Conservation (phyloP, 2,113 vertebrate species). For the Pica pica region DNA sequence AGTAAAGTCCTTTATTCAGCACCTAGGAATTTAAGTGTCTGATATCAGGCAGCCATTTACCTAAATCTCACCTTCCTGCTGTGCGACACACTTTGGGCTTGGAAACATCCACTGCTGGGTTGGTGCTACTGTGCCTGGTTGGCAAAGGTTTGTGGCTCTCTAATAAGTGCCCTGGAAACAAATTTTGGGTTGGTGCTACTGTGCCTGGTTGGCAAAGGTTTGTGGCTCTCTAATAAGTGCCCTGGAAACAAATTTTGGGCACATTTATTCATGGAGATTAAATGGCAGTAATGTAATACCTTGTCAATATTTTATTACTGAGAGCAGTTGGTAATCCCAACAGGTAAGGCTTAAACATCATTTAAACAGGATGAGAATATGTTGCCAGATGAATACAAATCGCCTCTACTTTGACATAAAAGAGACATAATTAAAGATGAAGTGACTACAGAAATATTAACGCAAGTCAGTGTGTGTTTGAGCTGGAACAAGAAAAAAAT, state of each 20-base stretch:
- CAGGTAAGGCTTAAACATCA: background rate
- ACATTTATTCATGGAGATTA: background rate
- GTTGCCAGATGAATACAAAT: background rate
- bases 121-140: background rate
- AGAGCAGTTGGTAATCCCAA: constrained; percentile 9
- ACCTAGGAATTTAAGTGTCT: background rate
- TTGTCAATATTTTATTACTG: constrained; percentile 5
- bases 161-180: background rate
- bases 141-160: background rate
- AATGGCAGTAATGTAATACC: background rate
- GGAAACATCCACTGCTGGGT: background rate
- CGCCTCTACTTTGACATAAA: background rate
- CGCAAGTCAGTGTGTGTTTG: background rate
- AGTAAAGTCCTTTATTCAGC: background rate
- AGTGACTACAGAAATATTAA: background rate
- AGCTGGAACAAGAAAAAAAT: background rate
- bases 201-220: background rate
- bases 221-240: background rate
- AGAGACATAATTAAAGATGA: background rate
- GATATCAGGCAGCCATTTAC: background rate
- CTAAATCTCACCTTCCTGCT: background rate
- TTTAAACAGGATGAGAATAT: background rate
- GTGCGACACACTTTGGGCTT: background rate
- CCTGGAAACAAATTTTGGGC: background rate
- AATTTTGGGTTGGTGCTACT: background rate